These are phyloP conservation scores for Netelia inedita DNA, from an alignment of 2,888 invertebrate genomes.

Conservation along the genomic window DNA sequence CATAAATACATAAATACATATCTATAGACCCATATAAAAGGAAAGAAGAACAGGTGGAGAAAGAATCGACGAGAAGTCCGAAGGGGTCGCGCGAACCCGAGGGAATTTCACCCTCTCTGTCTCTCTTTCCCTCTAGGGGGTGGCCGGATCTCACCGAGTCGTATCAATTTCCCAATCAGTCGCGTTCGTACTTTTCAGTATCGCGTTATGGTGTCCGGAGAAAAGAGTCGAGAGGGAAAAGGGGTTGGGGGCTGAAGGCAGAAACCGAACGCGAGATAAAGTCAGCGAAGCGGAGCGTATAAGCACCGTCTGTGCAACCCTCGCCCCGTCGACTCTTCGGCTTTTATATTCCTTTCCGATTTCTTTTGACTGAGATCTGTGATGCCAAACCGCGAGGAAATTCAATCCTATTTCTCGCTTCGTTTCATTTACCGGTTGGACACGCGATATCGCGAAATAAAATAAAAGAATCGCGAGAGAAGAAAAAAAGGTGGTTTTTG, in stretches of 20 bases:
- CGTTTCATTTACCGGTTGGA: slow-evolving; percentile 41
- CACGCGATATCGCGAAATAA: slow-evolving; percentile 36
- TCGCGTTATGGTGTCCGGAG: slow-evolving; percentile 15
- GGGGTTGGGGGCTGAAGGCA: background rate
- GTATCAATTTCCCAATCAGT: slow-evolving; percentile 55
- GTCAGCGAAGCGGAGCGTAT: slow-evolving; percentile 18
- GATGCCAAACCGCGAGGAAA: slow-evolving; percentile 11
- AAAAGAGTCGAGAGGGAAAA: background rate
- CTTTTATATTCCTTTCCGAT: slow-evolving; percentile 15
- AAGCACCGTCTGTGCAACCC: background rate
- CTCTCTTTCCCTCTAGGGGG: slow-evolving; percentile 8
- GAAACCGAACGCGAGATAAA: background rate
- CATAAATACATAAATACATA: slow-evolving; percentile 5
- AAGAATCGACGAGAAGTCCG: background rate
- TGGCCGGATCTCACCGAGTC: slow-evolving; percentile 9
- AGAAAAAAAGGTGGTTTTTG: background rate
- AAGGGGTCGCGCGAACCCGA: slow-evolving; percentile 16
- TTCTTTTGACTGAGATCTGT: slow-evolving; percentile 36
- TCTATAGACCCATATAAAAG: background rate
- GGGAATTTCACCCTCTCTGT: slow-evolving; percentile 26
- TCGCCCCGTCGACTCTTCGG: background rate
- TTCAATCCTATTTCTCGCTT: slow-evolving; percentile 50
- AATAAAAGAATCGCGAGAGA: slow-evolving; percentile 8
- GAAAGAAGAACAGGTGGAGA: background rate
- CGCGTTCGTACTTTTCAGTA: slow-evolving; percentile 48